Evolutionary conservation across 2,113 vertebrate species (phyloP).

Genomic region (Sminthopsis crassicaudata): DNA sequence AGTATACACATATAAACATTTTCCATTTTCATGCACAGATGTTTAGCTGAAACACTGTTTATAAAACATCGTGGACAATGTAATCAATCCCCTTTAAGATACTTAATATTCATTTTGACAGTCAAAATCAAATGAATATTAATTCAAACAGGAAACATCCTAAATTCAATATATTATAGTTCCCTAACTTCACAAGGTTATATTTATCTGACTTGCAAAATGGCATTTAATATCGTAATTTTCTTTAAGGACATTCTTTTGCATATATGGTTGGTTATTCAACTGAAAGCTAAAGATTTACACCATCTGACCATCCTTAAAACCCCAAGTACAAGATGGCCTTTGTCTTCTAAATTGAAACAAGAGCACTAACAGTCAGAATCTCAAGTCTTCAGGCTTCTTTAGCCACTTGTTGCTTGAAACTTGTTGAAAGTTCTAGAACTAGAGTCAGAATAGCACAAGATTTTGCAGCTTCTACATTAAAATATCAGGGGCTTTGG

Average conservation of each 20-base stretch:
- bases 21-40: conserved; percentile 65
- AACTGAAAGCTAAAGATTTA: conserved; percentile 62
- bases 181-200: conserved; percentile 34
- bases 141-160: conserved; percentile 60
- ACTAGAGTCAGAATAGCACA: too few relatives aligned
- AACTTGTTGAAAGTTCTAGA: too few relatives aligned
- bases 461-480: too few relatives aligned
- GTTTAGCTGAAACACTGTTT: conserved; percentile 64
- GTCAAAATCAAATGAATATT: conserved; percentile 62
- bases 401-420: too few relatives aligned
- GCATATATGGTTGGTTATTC: conserved; percentile 5
- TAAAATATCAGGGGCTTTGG: too few relatives aligned
- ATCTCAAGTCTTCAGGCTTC: conserved; percentile 40
- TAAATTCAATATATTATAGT: conserved; percentile 62
- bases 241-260: conserved; percentile 55
- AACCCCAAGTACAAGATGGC: conserved; percentile 42
- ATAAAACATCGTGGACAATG: conserved; percentile 62
- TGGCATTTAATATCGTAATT: conserved; percentile 58
- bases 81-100: conserved; percentile 53
- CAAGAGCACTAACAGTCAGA: conserved; percentile 56
- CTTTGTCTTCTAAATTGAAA: conserved; percentile 55
- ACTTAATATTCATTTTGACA: conserved; percentile 63
- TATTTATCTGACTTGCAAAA: conserved; percentile 51
- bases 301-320: conserved; percentile 69
- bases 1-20: conserved; percentile 59